Percentiles rank a stretch among this genome's conserved stretches.
Evolutionary conservation across 2,888 invertebrate genomes (phyloP).

Genomic region (Amphipyra berbera): DNA sequence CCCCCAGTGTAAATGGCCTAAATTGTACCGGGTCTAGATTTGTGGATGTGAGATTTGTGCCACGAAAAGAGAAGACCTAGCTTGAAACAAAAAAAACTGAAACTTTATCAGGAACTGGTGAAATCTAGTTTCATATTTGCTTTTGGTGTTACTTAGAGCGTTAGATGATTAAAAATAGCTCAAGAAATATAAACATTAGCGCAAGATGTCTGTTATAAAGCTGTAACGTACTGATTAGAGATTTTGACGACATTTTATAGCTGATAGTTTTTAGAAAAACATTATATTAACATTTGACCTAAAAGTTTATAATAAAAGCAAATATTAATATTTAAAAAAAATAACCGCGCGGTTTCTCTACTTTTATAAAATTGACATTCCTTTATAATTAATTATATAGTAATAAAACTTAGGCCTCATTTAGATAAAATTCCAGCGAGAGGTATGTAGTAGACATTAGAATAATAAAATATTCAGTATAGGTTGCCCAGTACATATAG

Average conservation of each 20-base stretch:
- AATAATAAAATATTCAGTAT: conserved; percentile 17
- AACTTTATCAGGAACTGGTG: background rate
- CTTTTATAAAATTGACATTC: conserved; percentile 59
- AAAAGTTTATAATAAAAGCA: conserved; percentile 30
- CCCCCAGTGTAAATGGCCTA: too few species aligned
- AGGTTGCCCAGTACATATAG: conserved; percentile 8
- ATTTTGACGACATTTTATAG: conserved; percentile 27
- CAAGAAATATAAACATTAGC: conserved; percentile 9
- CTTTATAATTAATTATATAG: conserved; percentile 37
- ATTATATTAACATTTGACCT: conserved; percentile 29
- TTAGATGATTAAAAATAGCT: conserved; percentile 28
- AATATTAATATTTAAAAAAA: conserved; percentile 14
- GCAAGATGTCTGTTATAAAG: conserved; percentile 23
- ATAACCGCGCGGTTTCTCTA: conserved; percentile 41
- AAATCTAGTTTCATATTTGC: background rate
- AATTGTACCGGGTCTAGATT: too few species aligned
- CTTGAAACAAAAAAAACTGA: too few species aligned
- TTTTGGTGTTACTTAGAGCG: conserved; percentile 17
- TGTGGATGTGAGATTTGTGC: too few species aligned
- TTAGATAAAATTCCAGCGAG: conserved; percentile 23
- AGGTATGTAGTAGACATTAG: conserved; percentile 18
- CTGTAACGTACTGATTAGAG: conserved; percentile 27
- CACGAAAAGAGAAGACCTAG: too few species aligned
- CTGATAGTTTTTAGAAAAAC: conserved; percentile 53
- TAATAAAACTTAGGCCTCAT: conserved; percentile 45